Evolutionary conservation across 1,140 invertebrate genomes (phyloP).

Genomic region (Sipha flava): DNA sequence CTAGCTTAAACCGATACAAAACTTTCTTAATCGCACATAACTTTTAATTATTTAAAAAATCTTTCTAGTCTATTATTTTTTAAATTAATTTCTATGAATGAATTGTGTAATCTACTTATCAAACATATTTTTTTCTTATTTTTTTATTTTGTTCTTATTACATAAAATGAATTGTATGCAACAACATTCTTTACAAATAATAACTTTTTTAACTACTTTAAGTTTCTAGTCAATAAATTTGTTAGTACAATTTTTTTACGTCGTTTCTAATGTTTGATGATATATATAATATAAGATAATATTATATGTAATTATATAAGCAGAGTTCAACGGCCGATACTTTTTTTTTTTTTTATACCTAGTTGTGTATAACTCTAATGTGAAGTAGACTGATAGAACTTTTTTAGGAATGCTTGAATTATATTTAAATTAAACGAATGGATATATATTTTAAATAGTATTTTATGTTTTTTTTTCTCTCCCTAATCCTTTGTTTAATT

Average conservation of each 20-base stretch:
- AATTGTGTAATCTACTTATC: background rate
- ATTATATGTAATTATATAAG: background rate
- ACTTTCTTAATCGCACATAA: no score
- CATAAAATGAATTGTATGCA: background rate
- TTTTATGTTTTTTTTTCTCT: background rate
- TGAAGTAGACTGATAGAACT: conserved; percentile 17
- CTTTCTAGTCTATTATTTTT: no score
- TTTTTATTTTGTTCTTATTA: background rate
- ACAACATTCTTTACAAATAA: background rate
- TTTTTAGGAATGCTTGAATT: background rate
- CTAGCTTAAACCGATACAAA: no score
- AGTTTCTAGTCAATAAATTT: conserved; percentile 25
- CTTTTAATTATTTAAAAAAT: no score
- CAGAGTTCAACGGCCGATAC: background rate
- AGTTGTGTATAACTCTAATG: background rate
- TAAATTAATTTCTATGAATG: no score
- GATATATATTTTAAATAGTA: background rate
- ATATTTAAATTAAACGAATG: background rate
- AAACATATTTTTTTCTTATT: background rate
- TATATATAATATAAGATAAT: no score
- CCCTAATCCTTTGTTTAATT: no score
- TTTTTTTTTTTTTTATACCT: background rate
- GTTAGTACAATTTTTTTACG: background rate
- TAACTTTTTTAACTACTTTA: background rate
- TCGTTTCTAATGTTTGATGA: background rate